Evolutionary conservation across 1,140 invertebrate species (phyloP), one percentile per base, ranked within the genome.

Genomic region (Pseudomyrmex gracilis): DNA sequence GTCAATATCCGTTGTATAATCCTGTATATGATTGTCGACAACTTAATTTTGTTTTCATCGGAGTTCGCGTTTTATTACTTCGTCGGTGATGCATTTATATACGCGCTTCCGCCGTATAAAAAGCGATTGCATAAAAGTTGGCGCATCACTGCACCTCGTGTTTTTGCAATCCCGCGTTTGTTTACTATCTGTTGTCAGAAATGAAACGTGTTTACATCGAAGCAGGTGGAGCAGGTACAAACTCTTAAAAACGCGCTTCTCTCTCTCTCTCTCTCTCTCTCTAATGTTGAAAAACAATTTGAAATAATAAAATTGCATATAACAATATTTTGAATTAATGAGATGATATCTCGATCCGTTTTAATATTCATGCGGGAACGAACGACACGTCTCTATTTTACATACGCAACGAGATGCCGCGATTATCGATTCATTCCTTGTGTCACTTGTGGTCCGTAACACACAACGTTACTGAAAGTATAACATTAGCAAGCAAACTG

Each of bases 41-140:
- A 67, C 43, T 74, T 67, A 68, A 80, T 71, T 80, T 71, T 22
- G 53, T 70, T 71, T 80, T 80, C 76, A 80, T 80, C 60, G 53
- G 55, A 47, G 47, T 45, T 67, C 78, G 58, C 22, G 22, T 17
- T 78, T 86, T 86, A 84, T 84, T 73, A 24, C 67, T 66, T 66
- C 68, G 22, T 57, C 49, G 20, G 43, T 15, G 4, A 53, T 20
- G 82, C 64, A 80, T 78, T 84, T 58, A 55, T 80, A 80, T 51
- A 34, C 34, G 20, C 22, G 49, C 51, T 57, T 53, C 34, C 22
- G 45, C 64, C 5, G 17, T 20, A 47, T 45, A 58, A 17, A 17
- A n/a, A 58, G 13, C 13, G 1, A 64, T 47, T 51, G 17, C 13
- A 74, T 15, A 12, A 15, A 45, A 58, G 22, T 73, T 73, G 24